Base-by-base conservation (phyloP, 2,113 vertebrate species). In the Phyllostomus hastatus region DNA sequence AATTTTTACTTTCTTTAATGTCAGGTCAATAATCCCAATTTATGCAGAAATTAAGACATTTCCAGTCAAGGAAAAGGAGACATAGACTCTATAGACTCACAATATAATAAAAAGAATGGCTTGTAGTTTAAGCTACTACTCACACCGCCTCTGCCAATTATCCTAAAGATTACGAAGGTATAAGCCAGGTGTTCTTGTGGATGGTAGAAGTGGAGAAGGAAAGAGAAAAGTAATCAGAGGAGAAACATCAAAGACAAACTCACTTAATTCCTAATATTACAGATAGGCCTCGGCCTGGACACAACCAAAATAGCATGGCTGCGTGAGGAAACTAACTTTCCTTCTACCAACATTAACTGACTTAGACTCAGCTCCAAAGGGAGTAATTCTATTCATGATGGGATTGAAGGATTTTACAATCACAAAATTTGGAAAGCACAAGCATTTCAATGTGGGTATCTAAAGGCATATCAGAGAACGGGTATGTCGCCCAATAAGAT, bases 391-490 rank as follows among this genome's bases (percentile, higher is more conserved):
- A 15, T 52, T 91, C 4, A 7, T 43, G 28, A 20, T 82, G 16
- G 81, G 59, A 52, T 0, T 22, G 28, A 80, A 75, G 15, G 33
- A 85, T 70, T 84, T 76, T 67, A 66, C 0, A 92, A 72, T 59
- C 59, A 26, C 14, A 43, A 93, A 31, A 59, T 57, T 75, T 85
- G 10, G 17, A 83, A 90, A 50, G 26, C 5, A 57, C 10, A 10
- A 20, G 10, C 19, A 43, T 61, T 73, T 52, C 90, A 67, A 66
- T 28, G 52, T 48, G 12, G 12, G 20, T 24, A 8, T 28, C 24
- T 73, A 41, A 61, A 79, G 86, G 35, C 83, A 41, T 73, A 85
- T 61, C 41, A 73, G 41, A 80, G 59, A 90, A 54, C 57, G 75
- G 0, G 28, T 17, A 94, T 52, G 31, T 84, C 15, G 50, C 10